Base-by-base conservation (phyloP, 1,140 invertebrate species). In the Eubasilissa regina region DNA sequence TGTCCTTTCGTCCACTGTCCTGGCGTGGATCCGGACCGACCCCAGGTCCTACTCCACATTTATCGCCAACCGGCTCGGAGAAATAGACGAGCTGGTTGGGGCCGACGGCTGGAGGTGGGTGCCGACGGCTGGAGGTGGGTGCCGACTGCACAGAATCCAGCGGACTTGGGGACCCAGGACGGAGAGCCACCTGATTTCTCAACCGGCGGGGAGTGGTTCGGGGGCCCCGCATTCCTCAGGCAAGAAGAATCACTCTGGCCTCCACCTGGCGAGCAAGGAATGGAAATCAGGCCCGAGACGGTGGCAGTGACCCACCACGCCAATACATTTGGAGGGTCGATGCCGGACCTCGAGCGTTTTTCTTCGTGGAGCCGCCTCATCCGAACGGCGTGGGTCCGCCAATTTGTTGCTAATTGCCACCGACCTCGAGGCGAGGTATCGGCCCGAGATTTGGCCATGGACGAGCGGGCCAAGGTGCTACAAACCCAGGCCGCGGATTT, bases 401-500 rank as follows among this genome's bases (percentile, higher is more conserved):
- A 53, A 17, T 72, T 75, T 21, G 48, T 75, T 0, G 15, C 25
- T 9, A 45, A 25, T 3, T 80, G 70, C 17, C 35, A 35, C 10
- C 11, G 0, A 12, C 8, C 1, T 44, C 17, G 21, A 15, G 0
- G 44, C 51, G 72, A 51, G 9, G 44, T 0, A 35, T 1, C 10
- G 0, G 17, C 17, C 0, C 82, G 83, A 76, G 84, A 85, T n/a
- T 80, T n/a, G 85, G 85, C 85, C 84, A 86, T 58, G 12, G 21
- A 19, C 0, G 47, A 53, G 12, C 4, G 53, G 12, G 0, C 12
- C 9, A 19, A 11, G 43, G 47, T 51, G 10, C 48, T 55, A 12
- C 0, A 0, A 10, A 11, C 11, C 0, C 55, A 51, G 70, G 17
- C n/a, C n/a, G n/a, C n/a, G n/a, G n/a, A n/a, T n/a, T n/a, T n/a